Evolutionary conservation across 2,113 vertebrate species (phyloP), one percentile per base, ranked within the genome.

Genomic region (Triplophysa dalaica): DNA sequence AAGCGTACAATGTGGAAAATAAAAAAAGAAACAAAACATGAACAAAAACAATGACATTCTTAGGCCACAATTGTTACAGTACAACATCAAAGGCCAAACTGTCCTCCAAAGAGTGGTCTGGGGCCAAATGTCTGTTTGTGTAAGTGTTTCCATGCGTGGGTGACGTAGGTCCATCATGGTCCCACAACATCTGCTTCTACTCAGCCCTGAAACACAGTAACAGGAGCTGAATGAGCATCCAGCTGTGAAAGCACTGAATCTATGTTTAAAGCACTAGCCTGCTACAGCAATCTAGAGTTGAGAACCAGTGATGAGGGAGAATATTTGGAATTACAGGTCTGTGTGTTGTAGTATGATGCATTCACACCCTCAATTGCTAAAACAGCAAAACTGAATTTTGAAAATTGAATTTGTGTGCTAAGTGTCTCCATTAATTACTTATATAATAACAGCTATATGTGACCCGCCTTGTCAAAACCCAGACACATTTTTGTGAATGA

Each of bases 21-120:
- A 45, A 45, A 45, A 73, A 66, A 58, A 3, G 78, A 82, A 38
- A 61, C 9, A 82, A 85, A 75, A 72, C 72, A 85, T 68, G 61
- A 58, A 66, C 73, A 73, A 84, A 82, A 89, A 86, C 88, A 85
- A 90, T 85, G 87, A 92, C 90, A 92, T 91, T 92, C 88, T 80
- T 82, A 87, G 88, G 89, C 86, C 87, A 86, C 82, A 63, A 75
- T 76, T 50, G 82, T 81, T 88, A 91, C 89, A 91, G 89, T 89
- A 90, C 86, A 76, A 90, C 87, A 90, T 81, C n/a, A 63, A 92
- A 91, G 89, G 90, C 87, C 82, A 61, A 80, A 70, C 38, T 75
- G 79, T 79, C 84, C 82, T 85, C 84, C 48, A 19, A 26, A 48
- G 70, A 84, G 82, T 70, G 83, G 79, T 85, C 69, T 13, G 43